Evolutionary conservation across 2,113 vertebrate species (phyloP).

Genomic region (Nibea coibor): DNA sequence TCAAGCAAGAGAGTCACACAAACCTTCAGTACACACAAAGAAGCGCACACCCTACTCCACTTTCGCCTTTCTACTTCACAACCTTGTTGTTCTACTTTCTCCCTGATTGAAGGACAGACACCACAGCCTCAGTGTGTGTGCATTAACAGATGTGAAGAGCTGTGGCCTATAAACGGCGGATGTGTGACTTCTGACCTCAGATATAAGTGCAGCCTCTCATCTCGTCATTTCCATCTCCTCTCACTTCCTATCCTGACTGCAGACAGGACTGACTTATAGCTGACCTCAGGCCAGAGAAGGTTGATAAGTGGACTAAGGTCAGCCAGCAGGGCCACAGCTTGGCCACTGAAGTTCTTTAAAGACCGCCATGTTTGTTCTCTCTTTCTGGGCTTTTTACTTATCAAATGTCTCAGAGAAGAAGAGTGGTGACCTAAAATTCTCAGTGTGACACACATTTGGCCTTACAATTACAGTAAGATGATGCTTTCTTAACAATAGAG

Average conservation of each 20-base stretch:
- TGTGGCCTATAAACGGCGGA: background rate
- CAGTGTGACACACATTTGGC: constrained; percentile 1
- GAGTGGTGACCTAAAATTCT: background rate
- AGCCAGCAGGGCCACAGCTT: background rate
- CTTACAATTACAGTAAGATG: too few relatives aligned
- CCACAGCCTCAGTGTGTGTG: background rate
- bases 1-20: background rate
- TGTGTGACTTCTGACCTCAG: constrained; percentile 38
- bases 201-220: constrained; percentile 14
- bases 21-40: background rate
- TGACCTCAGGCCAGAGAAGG: constrained; percentile 8
- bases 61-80: background rate
- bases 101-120: constrained; percentile 9
- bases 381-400: constrained; percentile 1
- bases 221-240: background rate
- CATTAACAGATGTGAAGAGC: constrained; percentile 1
- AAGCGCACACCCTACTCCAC: background rate
- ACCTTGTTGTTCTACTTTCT: background rate
- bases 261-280: background rate
- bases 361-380: background rate
- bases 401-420: background rate
- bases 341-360: background rate
- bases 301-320: background rate
- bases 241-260: constrained; percentile 4
- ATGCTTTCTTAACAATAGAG: too few relatives aligned